Evolutionary conservation across 2,888 invertebrate species (phyloP).

Genomic region (Rhodophaea formosa): DNA sequence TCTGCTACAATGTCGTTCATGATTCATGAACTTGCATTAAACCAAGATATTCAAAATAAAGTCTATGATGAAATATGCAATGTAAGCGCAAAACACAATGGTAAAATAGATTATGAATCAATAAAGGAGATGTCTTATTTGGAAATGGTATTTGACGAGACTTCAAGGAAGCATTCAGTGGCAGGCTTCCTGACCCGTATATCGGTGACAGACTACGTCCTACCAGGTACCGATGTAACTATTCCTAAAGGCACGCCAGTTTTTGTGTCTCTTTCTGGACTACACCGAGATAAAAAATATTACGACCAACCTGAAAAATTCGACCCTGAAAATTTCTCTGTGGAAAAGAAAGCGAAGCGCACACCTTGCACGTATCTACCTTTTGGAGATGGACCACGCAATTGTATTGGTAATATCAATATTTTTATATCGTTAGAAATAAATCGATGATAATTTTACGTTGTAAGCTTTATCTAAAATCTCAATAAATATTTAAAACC

Average conservation of each 20-base stretch:
- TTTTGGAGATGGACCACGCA: constrained; percentile 28
- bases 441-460: no score
- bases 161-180: constrained; percentile 36
- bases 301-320: constrained; percentile 26
- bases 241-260: constrained; percentile 37
- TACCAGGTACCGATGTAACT: constrained; percentile 30
- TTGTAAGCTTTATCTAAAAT: no score
- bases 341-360: constrained; percentile 24
- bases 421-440: no score
- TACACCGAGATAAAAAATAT: constrained; percentile 24
- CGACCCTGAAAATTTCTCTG: constrained; percentile 27
- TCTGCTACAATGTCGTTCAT: constrained; percentile 44
- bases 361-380: constrained; percentile 27
- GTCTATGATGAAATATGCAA: constrained; percentile 30
- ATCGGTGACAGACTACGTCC: constrained; percentile 25
- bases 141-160: constrained; percentile 42
- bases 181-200: constrained; percentile 28
- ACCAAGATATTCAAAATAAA: constrained; percentile 31
- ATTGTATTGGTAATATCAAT: constrained; percentile 25
- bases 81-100: constrained; percentile 26
- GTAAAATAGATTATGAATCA: constrained; percentile 35
- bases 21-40: constrained; percentile 32
- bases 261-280: constrained; percentile 25
- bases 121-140: constrained; percentile 47
- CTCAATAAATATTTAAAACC: no score